Conservation (phyloP, 2,888 invertebrate genomes). For the Volucella bombylans region DNA sequence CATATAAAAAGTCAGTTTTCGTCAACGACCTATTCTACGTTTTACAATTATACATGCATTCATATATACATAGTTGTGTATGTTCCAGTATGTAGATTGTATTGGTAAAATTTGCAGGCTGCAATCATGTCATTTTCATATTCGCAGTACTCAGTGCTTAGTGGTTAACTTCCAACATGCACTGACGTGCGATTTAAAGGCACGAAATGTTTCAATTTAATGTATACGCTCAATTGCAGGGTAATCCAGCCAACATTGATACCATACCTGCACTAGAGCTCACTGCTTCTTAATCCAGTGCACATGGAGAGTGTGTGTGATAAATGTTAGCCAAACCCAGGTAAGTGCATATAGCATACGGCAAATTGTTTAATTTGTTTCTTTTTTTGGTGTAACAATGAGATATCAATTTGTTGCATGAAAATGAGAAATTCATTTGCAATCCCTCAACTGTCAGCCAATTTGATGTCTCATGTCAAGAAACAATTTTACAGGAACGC, state of each 20-base stretch:
- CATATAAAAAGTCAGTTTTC: too few relatives aligned
- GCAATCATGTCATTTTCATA: conserved; percentile 46
- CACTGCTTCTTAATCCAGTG: conserved; percentile 1
- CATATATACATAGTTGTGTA: too few relatives aligned
- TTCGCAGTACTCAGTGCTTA: conserved; percentile 37
- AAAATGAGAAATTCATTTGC: conserved; percentile 64
- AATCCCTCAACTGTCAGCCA: conserved; percentile 76
- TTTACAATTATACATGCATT: too few relatives aligned
- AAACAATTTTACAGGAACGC: conserved; percentile 80
- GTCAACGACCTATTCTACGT: too few relatives aligned
- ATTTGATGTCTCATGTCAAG: conserved; percentile 82
- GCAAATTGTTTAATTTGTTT: conserved; percentile 57
- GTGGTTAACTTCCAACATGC: conserved; percentile 42
- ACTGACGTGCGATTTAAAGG: conserved; percentile 68
- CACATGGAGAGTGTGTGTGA: conserved; percentile 39
- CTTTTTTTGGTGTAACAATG: conserved; percentile 57
- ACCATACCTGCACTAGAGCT: background rate
- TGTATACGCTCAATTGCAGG: conserved; percentile 67
- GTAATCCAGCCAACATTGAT: conserved; percentile 60
- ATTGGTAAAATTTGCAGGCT: conserved; percentile 37
- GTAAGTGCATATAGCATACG: conserved; percentile 3
- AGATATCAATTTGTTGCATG: conserved; percentile 70
- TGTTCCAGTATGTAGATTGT: conserved; percentile 6
- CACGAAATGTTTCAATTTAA: conserved; percentile 73
- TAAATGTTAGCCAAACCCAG: conserved; percentile 36